Evolutionary conservation across 2,888 invertebrate genomes (phyloP).

Genomic region (Seira ritae): DNA sequence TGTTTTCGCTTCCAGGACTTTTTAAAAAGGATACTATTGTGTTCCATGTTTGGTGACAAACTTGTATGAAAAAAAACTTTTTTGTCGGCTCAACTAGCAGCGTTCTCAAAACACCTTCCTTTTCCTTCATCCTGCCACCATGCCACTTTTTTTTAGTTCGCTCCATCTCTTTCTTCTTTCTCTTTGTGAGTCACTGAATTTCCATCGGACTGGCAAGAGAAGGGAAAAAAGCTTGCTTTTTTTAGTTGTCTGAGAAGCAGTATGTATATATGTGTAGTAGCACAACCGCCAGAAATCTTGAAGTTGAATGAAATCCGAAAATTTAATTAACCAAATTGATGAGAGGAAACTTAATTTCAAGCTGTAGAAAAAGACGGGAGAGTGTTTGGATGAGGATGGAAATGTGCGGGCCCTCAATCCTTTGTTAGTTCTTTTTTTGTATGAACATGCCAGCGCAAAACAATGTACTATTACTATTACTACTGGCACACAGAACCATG

Average conservation of each 20-base stretch:
- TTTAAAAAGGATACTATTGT: not conserved
- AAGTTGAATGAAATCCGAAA: constrained; percentile 65
- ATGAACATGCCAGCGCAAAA: not conserved
- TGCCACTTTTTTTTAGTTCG: not conserved
- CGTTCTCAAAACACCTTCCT: constrained; percentile 55
- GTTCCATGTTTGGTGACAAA: constrained; percentile 53
- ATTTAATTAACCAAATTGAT: constrained; percentile 67
- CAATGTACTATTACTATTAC: constrained; percentile 3
- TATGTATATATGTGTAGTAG: too few relatives aligned
- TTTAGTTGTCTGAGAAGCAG: not conserved
- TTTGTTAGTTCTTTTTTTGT: not conserved
- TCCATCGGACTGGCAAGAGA: not conserved
- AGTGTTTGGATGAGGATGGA: constrained; percentile 23
- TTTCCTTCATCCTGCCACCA: constrained; percentile 9
- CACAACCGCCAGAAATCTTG: constrained; percentile 42
- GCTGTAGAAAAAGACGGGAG: constrained; percentile 28
- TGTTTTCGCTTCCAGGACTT: not conserved
- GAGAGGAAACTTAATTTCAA: constrained; percentile 65
- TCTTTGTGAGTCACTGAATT: not conserved
- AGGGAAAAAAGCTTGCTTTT: constrained; percentile 30
- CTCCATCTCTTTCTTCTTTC: constrained; percentile 6
- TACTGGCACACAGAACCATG: not conserved
- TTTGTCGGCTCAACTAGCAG: constrained; percentile 47
- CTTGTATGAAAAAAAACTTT: constrained; percentile 56
- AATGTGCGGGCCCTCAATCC: constrained; percentile 22